Base-by-base conservation (phyloP, 2,113 vertebrate species). In the Nibea albiflora region DNA sequence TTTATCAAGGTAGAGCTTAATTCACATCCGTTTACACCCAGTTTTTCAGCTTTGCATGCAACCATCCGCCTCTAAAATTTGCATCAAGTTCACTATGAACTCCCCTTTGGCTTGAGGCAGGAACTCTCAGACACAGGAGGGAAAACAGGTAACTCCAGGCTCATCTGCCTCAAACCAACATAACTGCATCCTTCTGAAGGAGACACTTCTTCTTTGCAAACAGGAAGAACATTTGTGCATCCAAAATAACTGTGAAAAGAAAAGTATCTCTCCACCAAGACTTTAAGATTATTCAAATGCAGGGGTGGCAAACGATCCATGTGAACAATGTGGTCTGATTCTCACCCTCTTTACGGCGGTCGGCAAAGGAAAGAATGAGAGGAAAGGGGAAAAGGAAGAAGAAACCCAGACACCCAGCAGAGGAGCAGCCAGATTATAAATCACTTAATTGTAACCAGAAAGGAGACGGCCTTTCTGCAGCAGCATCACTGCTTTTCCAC, bases 361-460 rank as follows among this genome's bases (percentile, higher is more conserved):
- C 8, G 35, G 26, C 11, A n/a, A 49, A 17, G 66, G 54, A 64
- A 56, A 69, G 24, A 81, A 61, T 57, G 74, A 63, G 26, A 73
- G 56, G 11, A 71, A 62, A 64, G 20, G 57, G 52, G 52, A 56
- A 74, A 20, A 53, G n/a, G 78, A 74, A 69, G 76, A 83, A 75
- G 78, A 83, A 80, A 74, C 66, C 76, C 80, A 75, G 26, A 89
- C 69, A 80, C 80, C 69, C 69, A 64, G 73, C 67, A 46, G 68
- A 74, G 68, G 54, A 85, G 44, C 62, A 2, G 87, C 84, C 83
- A 89, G 80, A 84, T 83, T 76, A 76, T 90, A 88, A 90, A 89
- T 83, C 61, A 88, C 35, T 76, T 89, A 89, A 91, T 80, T 88
- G 83, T 81, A 84, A 85, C 76, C 87, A 91, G 86, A 90, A 77